Percentiles rank a stretch among this genome's conserved stretches.
phyloP scores from a whole-genome alignment of 2,888 invertebrate species.

The Brachynemurus nebulosus region DNA sequence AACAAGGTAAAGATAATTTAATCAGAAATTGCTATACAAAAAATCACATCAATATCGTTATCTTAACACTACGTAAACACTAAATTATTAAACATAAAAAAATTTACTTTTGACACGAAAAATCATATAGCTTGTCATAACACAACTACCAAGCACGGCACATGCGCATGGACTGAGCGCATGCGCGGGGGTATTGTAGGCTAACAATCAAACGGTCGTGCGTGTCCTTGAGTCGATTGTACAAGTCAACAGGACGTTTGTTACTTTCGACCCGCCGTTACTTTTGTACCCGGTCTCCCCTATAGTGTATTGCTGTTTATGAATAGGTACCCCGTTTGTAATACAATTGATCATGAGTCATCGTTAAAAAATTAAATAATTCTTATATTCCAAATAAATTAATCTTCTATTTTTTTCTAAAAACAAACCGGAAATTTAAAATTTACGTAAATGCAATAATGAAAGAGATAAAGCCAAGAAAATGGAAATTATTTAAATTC shows the following conservation, averaged over 20 bases:
- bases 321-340: too few species aligned
- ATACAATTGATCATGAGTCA: too few species aligned
- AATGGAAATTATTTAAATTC: too few species aligned
- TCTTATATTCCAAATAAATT: too few species aligned
- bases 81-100: conserved; percentile 8
- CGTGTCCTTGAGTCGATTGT: conserved; percentile 16
- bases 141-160: not conserved
- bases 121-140: conserved; percentile 5
- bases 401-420: too few species aligned
- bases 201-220: not conserved
- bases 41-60: conserved; percentile 9
- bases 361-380: too few species aligned
- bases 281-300: conserved; percentile 21
- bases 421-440: too few species aligned
- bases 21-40: conserved; percentile 4
- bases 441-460: too few species aligned
- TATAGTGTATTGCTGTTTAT: too few species aligned
- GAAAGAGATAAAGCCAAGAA: too few species aligned
- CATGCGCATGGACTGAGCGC: not conserved
- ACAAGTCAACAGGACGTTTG: conserved; percentile 18
- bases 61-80: conserved; percentile 11
- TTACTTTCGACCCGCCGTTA: conserved; percentile 22
- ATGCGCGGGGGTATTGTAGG: not conserved
- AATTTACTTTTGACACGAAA: conserved; percentile 4
- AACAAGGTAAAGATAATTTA: conserved; percentile 5